Base-by-base conservation (phyloP, 2,888 invertebrate species). In the Drosophila atripex region DNA sequence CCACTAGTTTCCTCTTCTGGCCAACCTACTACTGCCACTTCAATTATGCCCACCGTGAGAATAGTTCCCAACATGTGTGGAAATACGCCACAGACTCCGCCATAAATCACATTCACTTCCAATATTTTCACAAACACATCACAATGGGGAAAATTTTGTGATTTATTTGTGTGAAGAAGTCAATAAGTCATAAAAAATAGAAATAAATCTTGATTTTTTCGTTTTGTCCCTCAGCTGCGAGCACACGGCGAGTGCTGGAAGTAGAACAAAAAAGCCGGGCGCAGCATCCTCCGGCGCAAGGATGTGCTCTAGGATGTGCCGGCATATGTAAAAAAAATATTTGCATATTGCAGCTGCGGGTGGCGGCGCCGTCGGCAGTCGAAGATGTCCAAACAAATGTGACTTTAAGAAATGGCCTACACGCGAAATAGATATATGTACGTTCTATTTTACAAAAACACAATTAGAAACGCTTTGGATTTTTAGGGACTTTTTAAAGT, bases 81-180 rank as follows among this genome's bases (percentile, higher is more conserved):
- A n/a, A n/a, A n/a, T n/a, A n/a, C n/a, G n/a, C n/a, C n/a, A n/a
- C n/a, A n/a, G 21, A 43, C 55, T 58, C 35, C 46, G 52, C 55
- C 77, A 86, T 89, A 89, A 88, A 89, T 89, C 88, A 89, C 77
- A 77, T 77, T 80, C 76, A 73, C 82, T 84, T 89, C 82, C 78
- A 85, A 86, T 88, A 77, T 88, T 88, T 89, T 86, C 76, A 86
- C 78, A 88, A 89, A 89, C 83, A 80, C 76, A 78, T 88, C 84
- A 88, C 79, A 88, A 87, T 86, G 76, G 74, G 61, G 74, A 78
- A 80, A 79, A 68, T 74, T 70, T 77, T 75, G 64, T 89, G 90
- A 89, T 89, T 89, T 90, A 89, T 90, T 78, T 82, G 70, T 76
- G 80, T 77, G 75, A 82, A 86, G 78, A 72, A 89, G 86, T 88